Evolutionary conservation across 2,888 invertebrate species (phyloP), one percentile per base, ranked within the genome.

Genomic region (Allolobophora icterica): DNA sequence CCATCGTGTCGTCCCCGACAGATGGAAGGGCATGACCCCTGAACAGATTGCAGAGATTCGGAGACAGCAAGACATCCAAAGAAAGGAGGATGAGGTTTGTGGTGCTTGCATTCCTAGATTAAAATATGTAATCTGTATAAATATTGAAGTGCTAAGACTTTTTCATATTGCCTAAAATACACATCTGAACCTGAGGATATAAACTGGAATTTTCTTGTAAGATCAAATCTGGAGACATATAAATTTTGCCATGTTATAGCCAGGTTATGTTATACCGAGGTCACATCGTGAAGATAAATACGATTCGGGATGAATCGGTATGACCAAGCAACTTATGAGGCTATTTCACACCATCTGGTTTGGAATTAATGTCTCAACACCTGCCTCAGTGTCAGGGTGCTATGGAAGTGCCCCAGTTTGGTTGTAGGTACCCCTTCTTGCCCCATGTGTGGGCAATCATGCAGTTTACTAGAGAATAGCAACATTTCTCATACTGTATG

Each of bases 21-120:
- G 96, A 45, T 96, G 95, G 95, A 97, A 97, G 95, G 98, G 98
- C 90, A 98, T 98, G 97, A 97, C 97, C 91, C 96, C 96, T 35
- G 97, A 97, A 90, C 97, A 98, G 94, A 95, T 97, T 92, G 96
- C 96, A 92, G 96, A 96, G 92, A 97, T 98, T 94, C 96, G 97
- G 93, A 96, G 96, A 89, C 97, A 96, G 8, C 98, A 98, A 94
- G 96, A 97, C 92, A 96, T 94, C 89, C 95, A 95, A 93, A 96
- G 97, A 94, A 95, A 96, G 92, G 97, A 97, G 92, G 96, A 96
- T 89, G 96, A 97, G 96, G 97, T 97, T 91, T 90, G 92, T 71
- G n/a, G n/a, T n/a, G n/a, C 71, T 71, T 1, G n/a, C 71, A 71
- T 71, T 71, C 71, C 30, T 30, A 71, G n/a, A 30, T 71, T 71